Conservation (phyloP, 2,113 vertebrate species). For the Puntigrus tetrazona region DNA sequence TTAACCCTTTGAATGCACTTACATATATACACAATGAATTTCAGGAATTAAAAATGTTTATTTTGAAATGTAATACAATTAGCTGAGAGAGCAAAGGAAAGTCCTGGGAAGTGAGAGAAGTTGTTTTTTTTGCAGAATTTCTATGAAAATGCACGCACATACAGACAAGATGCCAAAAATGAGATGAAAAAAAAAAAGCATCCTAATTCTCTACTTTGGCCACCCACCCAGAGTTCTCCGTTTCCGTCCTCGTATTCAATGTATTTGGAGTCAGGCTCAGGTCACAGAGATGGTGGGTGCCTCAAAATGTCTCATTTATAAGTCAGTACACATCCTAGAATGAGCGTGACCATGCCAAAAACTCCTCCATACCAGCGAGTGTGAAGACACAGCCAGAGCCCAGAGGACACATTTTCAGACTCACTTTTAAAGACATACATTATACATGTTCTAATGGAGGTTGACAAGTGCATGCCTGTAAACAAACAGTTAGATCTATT, state of each 20-base stretch:
- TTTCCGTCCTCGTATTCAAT: background rate
- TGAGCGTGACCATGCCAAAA: conserved; percentile 18
- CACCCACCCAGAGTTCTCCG: conserved; percentile 20
- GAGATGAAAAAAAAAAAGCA: background rate
- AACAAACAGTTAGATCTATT: conserved; percentile 23
- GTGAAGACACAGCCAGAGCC: conserved; percentile 7
- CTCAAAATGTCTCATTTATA: conserved; percentile 49
- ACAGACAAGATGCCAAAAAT: background rate
- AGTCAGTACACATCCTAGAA: conserved; percentile 60
- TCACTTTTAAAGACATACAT: conserved; percentile 25
- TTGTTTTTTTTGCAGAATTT: background rate
- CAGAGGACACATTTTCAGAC: background rate
- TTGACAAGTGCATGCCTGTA: conserved; percentile 32
- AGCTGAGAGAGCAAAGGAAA: background rate
- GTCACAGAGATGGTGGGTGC: conserved; percentile 53
- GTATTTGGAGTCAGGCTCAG: conserved; percentile 52
- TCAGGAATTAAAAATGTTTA: too few species aligned
- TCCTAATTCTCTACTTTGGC: conserved; percentile 30
- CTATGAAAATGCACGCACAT: background rate
- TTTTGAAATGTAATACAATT: background rate
- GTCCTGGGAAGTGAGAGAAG: background rate
- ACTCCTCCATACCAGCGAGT: conserved; percentile 20
- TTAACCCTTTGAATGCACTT: too few species aligned
- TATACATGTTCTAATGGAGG: conserved; percentile 47
- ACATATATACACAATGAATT: too few species aligned